Percentiles rank a stretch among this genome's conserved stretches.
phyloP scores from a whole-genome alignment of 2,113 vertebrate genomes.

The Gavialis gangeticus region DNA sequence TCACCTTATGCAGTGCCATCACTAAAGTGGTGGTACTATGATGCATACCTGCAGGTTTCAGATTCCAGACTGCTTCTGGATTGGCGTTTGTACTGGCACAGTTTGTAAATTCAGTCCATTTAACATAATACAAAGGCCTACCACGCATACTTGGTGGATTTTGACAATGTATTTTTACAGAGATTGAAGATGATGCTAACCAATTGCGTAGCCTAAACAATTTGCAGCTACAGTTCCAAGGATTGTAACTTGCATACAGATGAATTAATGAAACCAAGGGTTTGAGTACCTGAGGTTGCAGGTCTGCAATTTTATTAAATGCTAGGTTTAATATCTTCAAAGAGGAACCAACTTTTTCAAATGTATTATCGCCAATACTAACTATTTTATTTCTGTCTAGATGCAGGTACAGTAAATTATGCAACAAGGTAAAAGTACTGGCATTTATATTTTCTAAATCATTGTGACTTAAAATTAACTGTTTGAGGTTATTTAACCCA shows the following conservation, averaged over 20 bases:
- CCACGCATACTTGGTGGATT: constrained; percentile 70
- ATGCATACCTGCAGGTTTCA: background rate
- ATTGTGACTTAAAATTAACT: constrained; percentile 77
- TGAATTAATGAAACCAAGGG: constrained; percentile 80
- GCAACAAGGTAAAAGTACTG: constrained; percentile 70
- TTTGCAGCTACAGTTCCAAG: constrained; percentile 83
- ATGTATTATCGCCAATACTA: constrained; percentile 67
- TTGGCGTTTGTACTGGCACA: constrained; percentile 53
- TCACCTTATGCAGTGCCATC: constrained; percentile 70
- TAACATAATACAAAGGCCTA: constrained; percentile 68
- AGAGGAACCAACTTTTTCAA: constrained; percentile 77
- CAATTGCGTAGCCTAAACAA: constrained; percentile 74
- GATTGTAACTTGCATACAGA: constrained; percentile 79
- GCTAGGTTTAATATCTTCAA: constrained; percentile 83
- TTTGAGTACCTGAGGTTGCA: constrained; percentile 77
- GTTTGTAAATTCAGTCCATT: constrained; percentile 60
- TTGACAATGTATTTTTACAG: constrained; percentile 77
- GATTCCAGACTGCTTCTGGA: constrained; percentile 16
- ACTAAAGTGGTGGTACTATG: constrained; percentile 51
- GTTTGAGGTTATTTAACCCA: constrained; percentile 76
- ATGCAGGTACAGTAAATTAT: constrained; percentile 76
- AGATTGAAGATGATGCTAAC: constrained; percentile 73
- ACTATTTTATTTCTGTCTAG: constrained; percentile 79
- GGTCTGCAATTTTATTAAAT: constrained; percentile 83
- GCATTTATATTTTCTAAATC: constrained; percentile 78